Conservation (phyloP, 2,113 vertebrate species). For the Hoplias malabaricus region DNA sequence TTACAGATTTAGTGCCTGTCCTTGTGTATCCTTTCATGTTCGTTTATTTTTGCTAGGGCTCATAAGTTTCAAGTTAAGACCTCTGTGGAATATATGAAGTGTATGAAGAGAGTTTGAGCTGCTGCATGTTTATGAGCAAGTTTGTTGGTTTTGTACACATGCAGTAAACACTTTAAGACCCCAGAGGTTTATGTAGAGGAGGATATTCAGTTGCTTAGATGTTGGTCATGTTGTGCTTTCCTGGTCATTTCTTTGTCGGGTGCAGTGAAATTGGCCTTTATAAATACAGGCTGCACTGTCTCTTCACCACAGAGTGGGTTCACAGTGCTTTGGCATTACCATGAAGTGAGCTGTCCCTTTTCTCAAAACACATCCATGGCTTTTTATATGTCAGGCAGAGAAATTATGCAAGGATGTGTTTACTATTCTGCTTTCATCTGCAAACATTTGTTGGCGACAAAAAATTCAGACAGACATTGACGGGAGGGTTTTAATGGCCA, state of each 20-base stretch:
- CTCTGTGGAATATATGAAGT: background rate
- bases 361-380: conserved; percentile 10
- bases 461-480: conserved; percentile 48
- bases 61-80: conserved; percentile 1
- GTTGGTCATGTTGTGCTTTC: background rate
- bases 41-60: background rate
- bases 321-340: conserved; percentile 33
- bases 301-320: conserved; percentile 7
- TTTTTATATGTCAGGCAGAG: conserved; percentile 34
- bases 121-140: background rate
- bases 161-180: conserved; percentile 1
- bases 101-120: background rate
- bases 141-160: background rate
- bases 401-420: conserved; percentile 41
- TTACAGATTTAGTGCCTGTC: background rate
- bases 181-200: background rate
- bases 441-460: conserved; percentile 44
- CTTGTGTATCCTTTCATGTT: background rate
- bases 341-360: conserved; percentile 20
- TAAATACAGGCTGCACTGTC: background rate
- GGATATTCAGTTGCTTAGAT: background rate
- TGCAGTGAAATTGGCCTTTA: conserved; percentile 8
- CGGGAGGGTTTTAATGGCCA: conserved; percentile 58
- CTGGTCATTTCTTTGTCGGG: conserved; percentile 14
- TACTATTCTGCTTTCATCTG: conserved; percentile 24